Base-by-base conservation (phyloP, 2,113 vertebrate genomes). In the Mustela nigripes region DNA sequence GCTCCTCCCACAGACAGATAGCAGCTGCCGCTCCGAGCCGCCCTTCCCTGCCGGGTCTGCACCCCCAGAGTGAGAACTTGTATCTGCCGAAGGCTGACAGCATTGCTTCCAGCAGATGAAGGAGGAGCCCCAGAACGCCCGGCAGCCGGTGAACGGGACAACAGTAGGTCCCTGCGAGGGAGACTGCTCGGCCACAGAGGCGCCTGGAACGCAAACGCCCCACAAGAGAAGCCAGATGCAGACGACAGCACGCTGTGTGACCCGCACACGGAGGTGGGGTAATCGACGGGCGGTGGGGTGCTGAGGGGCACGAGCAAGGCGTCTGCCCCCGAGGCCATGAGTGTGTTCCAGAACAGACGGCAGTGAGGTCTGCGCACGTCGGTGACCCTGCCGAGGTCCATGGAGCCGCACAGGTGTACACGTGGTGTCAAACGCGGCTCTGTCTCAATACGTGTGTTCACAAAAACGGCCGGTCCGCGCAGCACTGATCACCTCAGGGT, bases 291-390 rank as follows among this genome's bases (percentile, higher is more conserved):
- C 28, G 18, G 63, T 18, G 42, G 42, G 42, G 4, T 6, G 21
- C 12, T 21, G 26, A 4, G 7, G 12, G 21, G 11, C 1, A 10
- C 7, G 0, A 19, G 1, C 7, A 18, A 12, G 1, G 11, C 28
- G 14, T 26, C 5, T 67, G 67, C 71, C 94, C 60, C 2, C 4
- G 14, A 62, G 67, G 31, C 74, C 42, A 90, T n/a, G 22, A 82
- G 53, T n/a, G 76, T 21, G 5, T 58, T 76, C 76, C 91, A 88
- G 74, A 95, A 76, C 22, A 15, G 42, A 21, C 24, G 6, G 1
- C 14, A 11, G n/a, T 42, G 11, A 11, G 4, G 14, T 50, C 14
- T 69, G 21, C n/a, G 56, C 15, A 42, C 11, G 18, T 28, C 78
- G 31, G 28, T 48, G 36, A 86, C 56, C 78, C 18, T 24, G 12